These are phyloP conservation scores for Stegodyphus mimosarum DNA, from an alignment of 1,140 invertebrate species.

Conservation along the genomic window DNA sequence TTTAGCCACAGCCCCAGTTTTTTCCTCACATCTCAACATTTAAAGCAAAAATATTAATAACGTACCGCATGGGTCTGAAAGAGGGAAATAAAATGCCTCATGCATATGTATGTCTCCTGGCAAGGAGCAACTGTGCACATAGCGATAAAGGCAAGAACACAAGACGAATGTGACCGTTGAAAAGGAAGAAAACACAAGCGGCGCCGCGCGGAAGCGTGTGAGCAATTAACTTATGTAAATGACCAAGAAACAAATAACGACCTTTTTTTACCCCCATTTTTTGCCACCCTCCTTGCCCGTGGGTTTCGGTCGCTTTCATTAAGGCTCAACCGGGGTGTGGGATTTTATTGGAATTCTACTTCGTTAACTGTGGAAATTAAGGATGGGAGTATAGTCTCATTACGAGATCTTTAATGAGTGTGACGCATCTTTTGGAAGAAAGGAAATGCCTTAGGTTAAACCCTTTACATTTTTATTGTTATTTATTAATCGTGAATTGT, in stretches of 20 bases:
- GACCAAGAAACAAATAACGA: conserved; percentile 56
- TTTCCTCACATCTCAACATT: not conserved
- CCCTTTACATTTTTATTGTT: too few species aligned
- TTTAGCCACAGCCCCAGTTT: too few species aligned
- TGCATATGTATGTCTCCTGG: conserved; percentile 36
- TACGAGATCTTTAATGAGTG: not conserved
- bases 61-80: not conserved
- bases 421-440: not conserved
- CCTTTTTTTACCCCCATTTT: conserved; percentile 2
- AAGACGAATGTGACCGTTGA: conserved; percentile 43
- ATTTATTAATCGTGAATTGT: too few species aligned
- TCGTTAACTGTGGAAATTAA: conserved; percentile 45
- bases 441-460: too few species aligned
- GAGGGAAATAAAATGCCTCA: conserved; percentile 38
- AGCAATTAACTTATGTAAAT: conserved; percentile 59
- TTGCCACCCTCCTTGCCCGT: not conserved
- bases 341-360: conserved; percentile 56
- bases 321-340: conserved; percentile 52
- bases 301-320: conserved; percentile 29
- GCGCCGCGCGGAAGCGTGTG: conserved; percentile 15
- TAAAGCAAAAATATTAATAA: conserved; percentile 23
- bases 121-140: conserved; percentile 3
- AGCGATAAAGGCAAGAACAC: conserved; percentile 29
- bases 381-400: conserved; percentile 7
- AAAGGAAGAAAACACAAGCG: conserved; percentile 33